Conservation (phyloP, 2,797 vertebrate genomes). For the Borostomias antarcticus region DNA sequence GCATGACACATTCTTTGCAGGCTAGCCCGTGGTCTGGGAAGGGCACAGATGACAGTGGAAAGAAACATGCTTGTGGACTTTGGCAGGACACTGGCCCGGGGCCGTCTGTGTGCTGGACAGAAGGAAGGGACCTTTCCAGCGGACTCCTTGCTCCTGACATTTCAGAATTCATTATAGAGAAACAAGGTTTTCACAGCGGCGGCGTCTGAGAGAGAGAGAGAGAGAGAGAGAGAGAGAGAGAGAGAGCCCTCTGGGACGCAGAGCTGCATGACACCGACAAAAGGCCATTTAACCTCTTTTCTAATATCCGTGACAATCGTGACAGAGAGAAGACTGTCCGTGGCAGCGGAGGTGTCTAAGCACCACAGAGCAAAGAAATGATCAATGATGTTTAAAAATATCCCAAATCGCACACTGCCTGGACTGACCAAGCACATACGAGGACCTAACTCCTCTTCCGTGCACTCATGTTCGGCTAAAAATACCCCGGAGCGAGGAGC, state of each 20-base stretch:
- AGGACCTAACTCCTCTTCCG: constrained; percentile 53
- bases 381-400: not conserved
- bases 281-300: too few relatives aligned
- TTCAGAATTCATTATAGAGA: constrained; percentile 1
- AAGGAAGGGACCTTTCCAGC: constrained; percentile 32
- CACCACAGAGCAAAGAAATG: too few relatives aligned
- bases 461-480: constrained; percentile 68
- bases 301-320: too few relatives aligned
- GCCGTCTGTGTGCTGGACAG: constrained; percentile 59
- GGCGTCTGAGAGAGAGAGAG: too few relatives aligned
- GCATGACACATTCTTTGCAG: constrained; percentile 65
- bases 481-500: constrained; percentile 53
- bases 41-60: constrained; percentile 93
- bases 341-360: too few relatives aligned
- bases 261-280: too few relatives aligned
- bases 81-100: constrained; percentile 81
- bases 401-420: not conserved
- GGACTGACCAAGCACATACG: constrained; percentile 49
- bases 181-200: constrained; percentile 62
- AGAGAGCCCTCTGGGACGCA: too few relatives aligned
- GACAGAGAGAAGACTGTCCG: too few relatives aligned
- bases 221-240: too few relatives aligned
- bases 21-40: constrained; percentile 86
- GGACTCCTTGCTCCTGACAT: constrained; percentile 31
- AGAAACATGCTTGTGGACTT: constrained; percentile 87